These are phyloP conservation scores for Syrrhaptes paradoxus DNA, from an alignment of 2,113 vertebrate species.

Conservation along the genomic window DNA sequence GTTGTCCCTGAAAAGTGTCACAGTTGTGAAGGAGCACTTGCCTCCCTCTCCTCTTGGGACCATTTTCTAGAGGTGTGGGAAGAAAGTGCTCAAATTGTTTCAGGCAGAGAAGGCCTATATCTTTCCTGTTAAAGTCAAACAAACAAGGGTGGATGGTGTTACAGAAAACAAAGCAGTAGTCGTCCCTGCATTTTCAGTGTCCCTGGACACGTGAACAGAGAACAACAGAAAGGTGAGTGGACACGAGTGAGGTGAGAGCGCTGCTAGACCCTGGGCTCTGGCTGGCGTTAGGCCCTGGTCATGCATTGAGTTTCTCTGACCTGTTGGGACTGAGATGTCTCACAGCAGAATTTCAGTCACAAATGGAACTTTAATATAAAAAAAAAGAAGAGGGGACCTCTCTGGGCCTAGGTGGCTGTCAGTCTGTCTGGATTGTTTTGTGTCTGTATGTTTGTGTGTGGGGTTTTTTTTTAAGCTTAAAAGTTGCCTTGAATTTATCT, in stretches of 20 bases:
- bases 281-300: not conserved
- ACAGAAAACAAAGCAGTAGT: not conserved
- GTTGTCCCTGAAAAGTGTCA: not conserved
- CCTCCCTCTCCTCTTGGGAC: not conserved
- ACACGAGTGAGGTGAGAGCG: rapidly evolving
- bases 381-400: too few relatives aligned
- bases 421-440: not conserved
- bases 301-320: not conserved
- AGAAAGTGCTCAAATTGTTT: not conserved
- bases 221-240: not conserved
- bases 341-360: not conserved
- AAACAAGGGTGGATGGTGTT: not conserved
- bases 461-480: not conserved
- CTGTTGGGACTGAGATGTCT: not conserved
- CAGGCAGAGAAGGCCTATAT: not conserved
- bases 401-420: not conserved
- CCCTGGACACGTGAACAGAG: rapidly evolving
- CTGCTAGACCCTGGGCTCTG: not conserved
- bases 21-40: not conserved
- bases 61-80: not conserved
- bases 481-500: not conserved
- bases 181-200: not conserved
- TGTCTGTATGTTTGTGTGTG: not conserved
- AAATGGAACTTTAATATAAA: not conserved
- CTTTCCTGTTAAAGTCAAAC: not conserved